These are phyloP conservation scores for Numenius arquata DNA, from an alignment of 2,113 vertebrate species.

Conservation along the genomic window DNA sequence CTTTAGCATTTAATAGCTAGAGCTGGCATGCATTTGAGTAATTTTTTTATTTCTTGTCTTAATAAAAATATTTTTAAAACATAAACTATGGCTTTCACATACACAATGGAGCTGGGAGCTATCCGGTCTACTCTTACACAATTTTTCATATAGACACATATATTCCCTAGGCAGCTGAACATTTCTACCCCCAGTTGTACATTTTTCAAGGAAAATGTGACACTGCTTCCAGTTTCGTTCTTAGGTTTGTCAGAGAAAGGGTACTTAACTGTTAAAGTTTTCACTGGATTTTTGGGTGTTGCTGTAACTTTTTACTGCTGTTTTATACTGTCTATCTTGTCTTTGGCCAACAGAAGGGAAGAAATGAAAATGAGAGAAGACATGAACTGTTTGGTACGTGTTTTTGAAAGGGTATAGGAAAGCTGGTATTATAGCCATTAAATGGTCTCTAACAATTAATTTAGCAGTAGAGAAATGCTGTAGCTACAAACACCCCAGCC, in stretches of 20 bases:
- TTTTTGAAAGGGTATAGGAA: neutral
- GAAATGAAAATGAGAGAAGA: neutral
- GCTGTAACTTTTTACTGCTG: neutral
- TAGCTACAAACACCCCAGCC: neutral
- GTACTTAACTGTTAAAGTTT: neutral
- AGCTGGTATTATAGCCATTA: neutral
- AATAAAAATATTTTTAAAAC: neutral
- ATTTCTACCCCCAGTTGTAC: neutral
- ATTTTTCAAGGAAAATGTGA: neutral
- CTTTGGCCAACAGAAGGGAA: neutral
- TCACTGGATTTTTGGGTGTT: neutral
- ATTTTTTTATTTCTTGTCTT: neutral
- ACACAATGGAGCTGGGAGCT: neutral
- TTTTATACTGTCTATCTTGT: neutral
- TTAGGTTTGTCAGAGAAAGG: neutral
- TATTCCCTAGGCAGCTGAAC: neutral
- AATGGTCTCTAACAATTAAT: neutral
- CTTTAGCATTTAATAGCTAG: neutral
- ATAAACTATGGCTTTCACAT: rapidly evolving
- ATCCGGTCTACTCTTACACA: neutral
- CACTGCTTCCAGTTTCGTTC: neutral
- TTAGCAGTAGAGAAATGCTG: neutral
- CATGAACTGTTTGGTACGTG: neutral
- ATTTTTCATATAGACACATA: neutral
- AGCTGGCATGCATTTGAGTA: neutral